Percentiles rank a stretch among this genome's conserved stretches.
Evolutionary conservation across 2,888 invertebrate species (phyloP).

Genomic region (Mesopsocus fuscifrons): DNA sequence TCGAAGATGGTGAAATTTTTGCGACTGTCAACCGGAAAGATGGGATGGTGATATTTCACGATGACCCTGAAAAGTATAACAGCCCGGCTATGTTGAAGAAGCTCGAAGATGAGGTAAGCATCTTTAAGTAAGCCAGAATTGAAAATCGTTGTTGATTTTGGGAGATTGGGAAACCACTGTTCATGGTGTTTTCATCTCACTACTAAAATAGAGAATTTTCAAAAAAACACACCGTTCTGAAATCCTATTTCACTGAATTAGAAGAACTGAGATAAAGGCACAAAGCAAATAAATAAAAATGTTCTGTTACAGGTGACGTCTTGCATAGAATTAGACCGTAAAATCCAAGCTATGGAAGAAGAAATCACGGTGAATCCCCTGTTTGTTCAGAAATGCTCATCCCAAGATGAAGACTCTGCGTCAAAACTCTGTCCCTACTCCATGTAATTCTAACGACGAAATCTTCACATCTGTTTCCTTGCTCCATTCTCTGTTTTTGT

Average conservation of each 20-base stretch:
- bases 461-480: too few relatives aligned
- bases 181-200: too few relatives aligned
- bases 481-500: too few relatives aligned
- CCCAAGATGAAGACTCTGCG: constrained; percentile 17
- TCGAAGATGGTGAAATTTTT: constrained; percentile 91
- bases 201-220: background rate
- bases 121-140: background rate
- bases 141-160: too few relatives aligned
- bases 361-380: constrained; percentile 85
- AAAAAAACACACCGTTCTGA: background rate
- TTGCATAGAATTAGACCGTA: constrained; percentile 74
- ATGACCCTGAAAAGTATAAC: constrained; percentile 89
- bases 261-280: too few relatives aligned
- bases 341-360: constrained; percentile 83
- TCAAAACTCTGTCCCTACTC: background rate
- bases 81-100: constrained; percentile 72
- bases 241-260: too few relatives aligned
- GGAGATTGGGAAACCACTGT: too few relatives aligned
- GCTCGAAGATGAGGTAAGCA: constrained; percentile 47
- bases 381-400: constrained; percentile 36
- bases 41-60: constrained; percentile 93
- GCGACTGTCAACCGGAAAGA: constrained; percentile 95
- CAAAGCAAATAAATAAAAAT: too few relatives aligned
- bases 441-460: too few relatives aligned
- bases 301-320: constrained; percentile 59